phyloP scores from a whole-genome alignment of 1,140 invertebrate species.

The Linepithema humile region DNA sequence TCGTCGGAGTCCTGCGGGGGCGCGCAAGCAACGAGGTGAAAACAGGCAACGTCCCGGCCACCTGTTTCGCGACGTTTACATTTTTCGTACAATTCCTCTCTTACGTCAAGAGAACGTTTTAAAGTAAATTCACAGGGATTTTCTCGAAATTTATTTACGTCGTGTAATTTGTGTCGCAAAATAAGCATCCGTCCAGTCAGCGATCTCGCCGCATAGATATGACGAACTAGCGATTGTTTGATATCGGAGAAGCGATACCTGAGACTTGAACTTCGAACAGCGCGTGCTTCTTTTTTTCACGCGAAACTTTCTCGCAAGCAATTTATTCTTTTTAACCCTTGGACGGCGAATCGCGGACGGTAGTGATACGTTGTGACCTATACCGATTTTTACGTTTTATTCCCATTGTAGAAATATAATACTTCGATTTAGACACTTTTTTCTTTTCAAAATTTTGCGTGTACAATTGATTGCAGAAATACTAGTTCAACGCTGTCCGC shows the following conservation, averaged over 20 bases:
- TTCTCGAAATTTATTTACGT: background rate
- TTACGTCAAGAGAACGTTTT: background rate
- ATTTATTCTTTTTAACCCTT: background rate
- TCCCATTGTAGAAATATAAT: too few species aligned
- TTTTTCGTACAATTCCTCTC: background rate
- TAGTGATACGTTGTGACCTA: too few species aligned
- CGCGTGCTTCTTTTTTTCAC: too few species aligned
- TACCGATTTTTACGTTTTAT: too few species aligned
- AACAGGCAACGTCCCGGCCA: background rate
- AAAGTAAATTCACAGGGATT: background rate
- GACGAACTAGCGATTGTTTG: background rate
- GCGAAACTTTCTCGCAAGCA: background rate
- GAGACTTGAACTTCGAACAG: background rate
- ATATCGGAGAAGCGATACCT: background rate
- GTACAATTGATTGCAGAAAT: too few species aligned
- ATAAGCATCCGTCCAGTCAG: background rate
- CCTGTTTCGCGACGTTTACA: background rate
- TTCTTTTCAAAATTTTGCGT: too few species aligned
- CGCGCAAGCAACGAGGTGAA: background rate
- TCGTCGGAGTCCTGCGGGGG: constrained; percentile 14
- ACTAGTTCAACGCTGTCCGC: too few species aligned
- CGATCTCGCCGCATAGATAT: background rate
- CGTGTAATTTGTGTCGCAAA: background rate
- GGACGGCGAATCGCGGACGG: too few species aligned
- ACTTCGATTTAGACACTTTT: too few species aligned